These are phyloP conservation scores for Tiaroga cobitis DNA, from an alignment of 2,797 vertebrate species.

Conservation along the genomic window DNA sequence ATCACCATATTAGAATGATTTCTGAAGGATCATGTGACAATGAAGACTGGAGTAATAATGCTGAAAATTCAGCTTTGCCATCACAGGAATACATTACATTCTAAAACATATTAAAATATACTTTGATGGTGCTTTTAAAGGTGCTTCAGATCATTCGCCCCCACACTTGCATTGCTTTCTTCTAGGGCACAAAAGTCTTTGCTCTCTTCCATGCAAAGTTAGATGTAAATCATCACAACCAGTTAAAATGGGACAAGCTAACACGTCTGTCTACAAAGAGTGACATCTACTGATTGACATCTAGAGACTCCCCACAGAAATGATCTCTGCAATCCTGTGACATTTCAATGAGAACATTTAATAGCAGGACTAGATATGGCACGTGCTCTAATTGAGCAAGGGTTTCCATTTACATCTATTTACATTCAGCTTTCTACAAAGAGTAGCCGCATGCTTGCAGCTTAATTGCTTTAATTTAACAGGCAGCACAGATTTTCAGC, in stretches of 20 bases:
- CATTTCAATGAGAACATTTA: not conserved
- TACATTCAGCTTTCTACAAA: not conserved
- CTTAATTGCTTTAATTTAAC: not conserved
- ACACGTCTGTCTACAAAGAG: not conserved
- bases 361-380: not conserved
- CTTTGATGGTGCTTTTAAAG: conserved; percentile 2
- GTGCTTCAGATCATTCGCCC: not conserved
- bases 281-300: not conserved
- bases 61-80: not conserved
- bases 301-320: not conserved
- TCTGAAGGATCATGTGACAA: too few species aligned
- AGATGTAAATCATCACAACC: not conserved
- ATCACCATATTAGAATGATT: too few species aligned
- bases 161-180: not conserved
- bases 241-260: not conserved
- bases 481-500: not conserved
- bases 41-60: too few species aligned
- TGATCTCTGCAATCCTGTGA: not conserved
- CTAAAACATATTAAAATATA: too few species aligned
- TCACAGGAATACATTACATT: not conserved
- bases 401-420: not conserved
- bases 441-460: not conserved
- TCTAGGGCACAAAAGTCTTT: too few species aligned
- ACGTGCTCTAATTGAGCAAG: not conserved
- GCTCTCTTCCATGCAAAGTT: too few species aligned